Conservation (phyloP, 2,888 invertebrate genomes). For the Drosophila conformis region DNA sequence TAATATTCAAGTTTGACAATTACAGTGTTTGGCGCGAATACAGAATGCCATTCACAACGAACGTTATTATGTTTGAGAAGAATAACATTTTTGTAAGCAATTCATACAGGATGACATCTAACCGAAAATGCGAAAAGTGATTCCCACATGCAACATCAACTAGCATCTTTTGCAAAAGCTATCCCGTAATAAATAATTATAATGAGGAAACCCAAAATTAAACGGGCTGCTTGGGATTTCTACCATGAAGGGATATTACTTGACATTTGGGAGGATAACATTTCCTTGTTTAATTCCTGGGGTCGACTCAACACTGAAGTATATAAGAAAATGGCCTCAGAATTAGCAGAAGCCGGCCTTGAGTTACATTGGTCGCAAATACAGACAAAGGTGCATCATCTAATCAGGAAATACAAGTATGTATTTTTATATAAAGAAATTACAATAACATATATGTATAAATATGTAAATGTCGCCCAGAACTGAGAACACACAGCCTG, state of each 20-base stretch:
- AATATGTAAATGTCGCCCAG: not conserved
- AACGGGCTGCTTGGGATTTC: not conserved
- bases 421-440: not conserved
- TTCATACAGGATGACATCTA: not conserved
- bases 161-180: not conserved
- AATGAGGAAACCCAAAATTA: not conserved
- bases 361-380: not conserved
- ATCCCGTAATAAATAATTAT: not conserved
- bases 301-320: not conserved
- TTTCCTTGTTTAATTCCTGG: not conserved
- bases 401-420: not conserved
- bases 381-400: not conserved
- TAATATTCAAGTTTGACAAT: conserved; percentile 1
- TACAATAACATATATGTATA: not conserved
- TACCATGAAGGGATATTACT: not conserved
- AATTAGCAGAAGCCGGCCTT: not conserved
- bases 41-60: not conserved
- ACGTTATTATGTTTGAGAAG: not conserved
- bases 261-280: not conserved
- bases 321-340: not conserved
- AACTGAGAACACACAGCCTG: not conserved
- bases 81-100: not conserved
- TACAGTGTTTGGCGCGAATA: not conserved
- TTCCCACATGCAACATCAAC: not conserved
- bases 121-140: not conserved